Evolutionary conservation across 2,888 invertebrate genomes (phyloP).

Genomic region (Vandiemenella viatica): DNA sequence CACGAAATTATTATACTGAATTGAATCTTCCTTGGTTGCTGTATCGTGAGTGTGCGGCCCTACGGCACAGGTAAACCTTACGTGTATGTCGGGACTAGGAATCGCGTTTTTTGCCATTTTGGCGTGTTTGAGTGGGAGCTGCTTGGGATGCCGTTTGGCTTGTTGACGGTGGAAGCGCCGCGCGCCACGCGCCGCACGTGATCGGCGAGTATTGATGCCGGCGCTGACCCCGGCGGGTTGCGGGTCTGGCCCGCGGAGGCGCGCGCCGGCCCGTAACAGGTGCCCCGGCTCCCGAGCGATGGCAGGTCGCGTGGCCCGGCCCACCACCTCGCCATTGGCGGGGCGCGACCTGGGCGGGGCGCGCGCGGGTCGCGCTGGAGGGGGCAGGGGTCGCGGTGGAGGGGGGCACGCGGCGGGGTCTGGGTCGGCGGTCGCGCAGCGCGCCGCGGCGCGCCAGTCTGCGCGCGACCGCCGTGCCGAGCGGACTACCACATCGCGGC

Average conservation of each 20-base stretch:
- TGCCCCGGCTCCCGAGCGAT: slow-evolving; percentile 6
- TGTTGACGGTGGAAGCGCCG: background rate
- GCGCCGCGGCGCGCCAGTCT: slow-evolving; percentile 3
- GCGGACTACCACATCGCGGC: slow-evolving; percentile 12
- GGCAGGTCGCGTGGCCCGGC: slow-evolving; percentile 12
- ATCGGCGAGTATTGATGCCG: background rate
- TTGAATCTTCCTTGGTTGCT: too few relatives aligned
- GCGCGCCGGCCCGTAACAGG: background rate
- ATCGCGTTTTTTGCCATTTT: too few relatives aligned
- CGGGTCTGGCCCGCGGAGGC: background rate
- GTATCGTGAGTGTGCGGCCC: too few relatives aligned
- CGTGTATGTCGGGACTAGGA: too few relatives aligned
- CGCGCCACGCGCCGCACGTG: slow-evolving; percentile 1
- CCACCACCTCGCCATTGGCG: slow-evolving; percentile 11
- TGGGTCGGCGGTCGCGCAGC: slow-evolving; percentile 14
- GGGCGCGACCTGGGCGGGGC: slow-evolving; percentile 13
- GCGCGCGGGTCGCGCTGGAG: slow-evolving; percentile 8
- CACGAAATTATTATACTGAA: too few relatives aligned
- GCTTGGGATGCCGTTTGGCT: slow-evolving; percentile 3
- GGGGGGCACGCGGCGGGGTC: slow-evolving; percentile 5
- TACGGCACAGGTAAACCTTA: too few relatives aligned
- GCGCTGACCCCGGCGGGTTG: background rate
- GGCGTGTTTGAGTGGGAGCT: too few relatives aligned
- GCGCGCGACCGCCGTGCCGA: background rate
- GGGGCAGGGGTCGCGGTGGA: slow-evolving; percentile 5